Evolutionary conservation across 1,140 invertebrate species (phyloP).

Genomic region (Helicoverpa zea): DNA sequence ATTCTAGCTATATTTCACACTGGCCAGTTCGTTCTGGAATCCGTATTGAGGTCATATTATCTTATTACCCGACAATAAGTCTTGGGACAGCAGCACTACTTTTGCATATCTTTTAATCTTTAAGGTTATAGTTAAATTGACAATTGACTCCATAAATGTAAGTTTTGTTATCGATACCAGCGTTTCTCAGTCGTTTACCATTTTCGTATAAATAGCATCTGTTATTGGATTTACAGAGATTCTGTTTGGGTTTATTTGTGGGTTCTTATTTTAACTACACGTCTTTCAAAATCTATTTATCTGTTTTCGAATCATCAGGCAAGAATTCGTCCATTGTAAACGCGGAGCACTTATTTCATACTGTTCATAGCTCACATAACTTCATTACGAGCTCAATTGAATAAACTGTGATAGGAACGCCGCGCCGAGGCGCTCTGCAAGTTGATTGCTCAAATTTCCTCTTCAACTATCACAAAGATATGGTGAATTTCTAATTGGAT

Average conservation of each 20-base stretch:
- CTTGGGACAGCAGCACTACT: conserved; percentile 49
- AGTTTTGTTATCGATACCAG: conserved; percentile 4
- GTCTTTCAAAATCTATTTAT: not conserved
- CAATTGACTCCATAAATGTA: conserved; percentile 14
- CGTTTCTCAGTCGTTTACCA: not conserved
- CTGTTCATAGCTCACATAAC: conserved; percentile 80
- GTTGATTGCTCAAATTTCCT: conserved; percentile 86
- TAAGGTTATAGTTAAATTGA: conserved; percentile 45
- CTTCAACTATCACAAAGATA: conserved; percentile 86
- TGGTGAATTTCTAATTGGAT: conserved; percentile 87
- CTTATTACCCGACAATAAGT: conserved; percentile 59
- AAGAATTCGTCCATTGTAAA: conserved; percentile 51
- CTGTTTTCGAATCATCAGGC: conserved; percentile 23
- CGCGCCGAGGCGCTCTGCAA: conserved; percentile 82
- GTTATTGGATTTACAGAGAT: not conserved
- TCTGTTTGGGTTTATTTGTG: not conserved
- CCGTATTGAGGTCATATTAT: conserved; percentile 62
- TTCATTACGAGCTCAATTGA: conserved; percentile 86
- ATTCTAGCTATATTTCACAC: conserved; percentile 61
- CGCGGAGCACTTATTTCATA: conserved; percentile 65
- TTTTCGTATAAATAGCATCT: conserved; percentile 16
- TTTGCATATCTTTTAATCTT: conserved; percentile 59
- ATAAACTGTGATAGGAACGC: conserved; percentile 86
- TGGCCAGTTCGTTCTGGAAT: conserved; percentile 58
- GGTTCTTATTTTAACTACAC: no score